Evolutionary conservation across 1,140 invertebrate genomes (phyloP).

Genomic region (Portunus trituberculatus): DNA sequence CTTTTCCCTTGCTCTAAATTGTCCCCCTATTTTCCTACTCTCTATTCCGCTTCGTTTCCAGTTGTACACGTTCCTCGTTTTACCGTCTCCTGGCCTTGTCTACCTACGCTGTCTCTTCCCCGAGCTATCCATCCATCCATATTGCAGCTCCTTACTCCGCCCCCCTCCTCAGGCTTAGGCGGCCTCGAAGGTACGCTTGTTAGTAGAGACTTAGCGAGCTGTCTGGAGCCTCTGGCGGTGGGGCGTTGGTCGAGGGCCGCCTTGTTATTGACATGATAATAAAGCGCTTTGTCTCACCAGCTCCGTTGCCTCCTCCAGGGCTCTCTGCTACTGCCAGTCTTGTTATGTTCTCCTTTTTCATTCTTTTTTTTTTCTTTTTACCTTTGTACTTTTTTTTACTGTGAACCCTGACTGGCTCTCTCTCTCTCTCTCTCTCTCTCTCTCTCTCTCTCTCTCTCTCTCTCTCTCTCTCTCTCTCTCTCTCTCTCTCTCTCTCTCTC

Average conservation of each 20-base stretch:
- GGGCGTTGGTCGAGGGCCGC: neutral
- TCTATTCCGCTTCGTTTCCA: neutral
- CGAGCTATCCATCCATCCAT: neutral
- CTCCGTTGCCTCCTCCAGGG: no score
- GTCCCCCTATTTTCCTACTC: neutral
- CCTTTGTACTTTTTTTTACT: no score
- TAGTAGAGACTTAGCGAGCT: neutral
- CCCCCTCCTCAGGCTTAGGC: neutral
- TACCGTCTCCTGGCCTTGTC: no score
- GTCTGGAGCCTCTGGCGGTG: neutral
- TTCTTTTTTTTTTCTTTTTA: no score
- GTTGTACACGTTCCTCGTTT: neutral
- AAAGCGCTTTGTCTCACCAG: neutral
- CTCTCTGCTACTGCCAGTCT: no score
- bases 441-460: no score
- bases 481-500: no score
- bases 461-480: no score
- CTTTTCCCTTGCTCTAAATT: neutral
- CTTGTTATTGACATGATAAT: slow-evolving; percentile 2
- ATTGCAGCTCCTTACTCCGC: neutral
- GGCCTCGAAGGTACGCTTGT: neutral
- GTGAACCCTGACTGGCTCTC: no score
- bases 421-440: no score
- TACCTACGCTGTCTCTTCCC: neutral
- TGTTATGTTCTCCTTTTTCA: no score